phyloP scores from a whole-genome alignment of 1,140 invertebrate genomes.

The Whitmania pigra region DNA sequence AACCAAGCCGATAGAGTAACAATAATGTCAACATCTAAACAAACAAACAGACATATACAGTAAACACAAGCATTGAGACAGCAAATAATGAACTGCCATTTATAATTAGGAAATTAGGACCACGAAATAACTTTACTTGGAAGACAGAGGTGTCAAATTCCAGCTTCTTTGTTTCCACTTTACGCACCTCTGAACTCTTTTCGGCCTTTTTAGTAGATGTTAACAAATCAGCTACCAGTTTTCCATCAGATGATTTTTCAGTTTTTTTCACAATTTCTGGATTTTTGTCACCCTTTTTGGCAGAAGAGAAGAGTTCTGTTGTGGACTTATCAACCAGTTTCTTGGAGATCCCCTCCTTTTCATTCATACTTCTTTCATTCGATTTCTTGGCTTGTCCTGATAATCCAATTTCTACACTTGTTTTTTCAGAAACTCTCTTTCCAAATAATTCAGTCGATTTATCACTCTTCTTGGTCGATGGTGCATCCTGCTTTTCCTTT shows the following conservation, averaged over 20 bases:
- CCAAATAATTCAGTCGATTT: not conserved
- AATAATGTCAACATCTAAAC: too few relatives aligned
- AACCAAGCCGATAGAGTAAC: not conserved
- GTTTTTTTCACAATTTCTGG: too few relatives aligned
- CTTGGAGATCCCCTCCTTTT: not conserved
- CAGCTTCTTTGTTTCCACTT: not conserved
- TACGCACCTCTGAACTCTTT: not conserved
- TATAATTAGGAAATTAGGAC: too few relatives aligned
- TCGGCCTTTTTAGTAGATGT: not conserved
- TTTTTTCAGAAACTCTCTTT: constrained; percentile 1
- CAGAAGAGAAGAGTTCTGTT: not conserved
- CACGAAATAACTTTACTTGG: not conserved
- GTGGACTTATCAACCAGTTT: not conserved
- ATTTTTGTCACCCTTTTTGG: constrained; percentile 8
- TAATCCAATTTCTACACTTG: not conserved
- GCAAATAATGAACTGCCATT: not conserved
- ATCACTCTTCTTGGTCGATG: not conserved
- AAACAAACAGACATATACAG: not conserved
- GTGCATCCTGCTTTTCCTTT: not conserved
- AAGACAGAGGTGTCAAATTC: too few relatives aligned
- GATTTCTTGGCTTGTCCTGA: not conserved
- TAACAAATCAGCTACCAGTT: too few relatives aligned
- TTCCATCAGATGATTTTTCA: too few relatives aligned
- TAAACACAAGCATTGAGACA: not conserved
- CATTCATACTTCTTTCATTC: not conserved